These are phyloP conservation scores for Mus pahari DNA, from an alignment of 2,113 vertebrate genomes.

Conservation along the genomic window DNA sequence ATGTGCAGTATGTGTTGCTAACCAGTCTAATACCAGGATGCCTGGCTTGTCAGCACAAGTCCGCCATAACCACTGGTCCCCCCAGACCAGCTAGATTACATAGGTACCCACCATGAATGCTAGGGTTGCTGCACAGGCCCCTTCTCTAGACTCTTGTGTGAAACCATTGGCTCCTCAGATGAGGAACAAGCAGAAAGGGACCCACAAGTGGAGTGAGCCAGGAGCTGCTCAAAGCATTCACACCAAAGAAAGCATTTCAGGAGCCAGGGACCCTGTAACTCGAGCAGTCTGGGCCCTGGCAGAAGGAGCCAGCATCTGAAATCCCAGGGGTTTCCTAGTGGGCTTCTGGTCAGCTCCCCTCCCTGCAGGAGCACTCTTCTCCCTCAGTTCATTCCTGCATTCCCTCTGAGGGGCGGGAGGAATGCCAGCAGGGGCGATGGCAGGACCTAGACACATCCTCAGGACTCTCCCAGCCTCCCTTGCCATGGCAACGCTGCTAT, in stretches of 20 bases:
- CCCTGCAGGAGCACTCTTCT: not conserved
- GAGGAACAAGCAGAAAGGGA: conserved; percentile 27
- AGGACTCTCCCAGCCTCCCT: conserved; percentile 86
- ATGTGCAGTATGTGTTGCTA: not conserved
- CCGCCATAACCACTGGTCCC: not conserved
- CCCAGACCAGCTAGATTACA: not conserved
- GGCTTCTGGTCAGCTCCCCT: not conserved
- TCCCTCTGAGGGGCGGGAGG: conserved; percentile 9
- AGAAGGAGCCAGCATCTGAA: not conserved
- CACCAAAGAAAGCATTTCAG: not conserved
- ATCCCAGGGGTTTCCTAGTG: not conserved
- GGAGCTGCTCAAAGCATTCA: not conserved
- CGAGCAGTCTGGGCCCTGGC: not conserved
- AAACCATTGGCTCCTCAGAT: not conserved
- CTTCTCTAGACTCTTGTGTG: not conserved
- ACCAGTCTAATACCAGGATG: rapidly evolving
- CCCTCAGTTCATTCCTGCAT: conserved; percentile 27
- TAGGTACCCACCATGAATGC: not conserved
- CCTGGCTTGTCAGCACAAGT: not conserved
- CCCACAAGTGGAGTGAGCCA: not conserved
- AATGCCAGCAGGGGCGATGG: conserved; percentile 70
- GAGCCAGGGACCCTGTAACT: not conserved
- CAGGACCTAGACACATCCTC: conserved; percentile 83
- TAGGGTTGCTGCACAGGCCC: not conserved
- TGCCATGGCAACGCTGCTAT: conserved; percentile 88